These are phyloP conservation scores for Anabas testudineus DNA, from an alignment of 2,797 vertebrate genomes.

Conservation along the genomic window DNA sequence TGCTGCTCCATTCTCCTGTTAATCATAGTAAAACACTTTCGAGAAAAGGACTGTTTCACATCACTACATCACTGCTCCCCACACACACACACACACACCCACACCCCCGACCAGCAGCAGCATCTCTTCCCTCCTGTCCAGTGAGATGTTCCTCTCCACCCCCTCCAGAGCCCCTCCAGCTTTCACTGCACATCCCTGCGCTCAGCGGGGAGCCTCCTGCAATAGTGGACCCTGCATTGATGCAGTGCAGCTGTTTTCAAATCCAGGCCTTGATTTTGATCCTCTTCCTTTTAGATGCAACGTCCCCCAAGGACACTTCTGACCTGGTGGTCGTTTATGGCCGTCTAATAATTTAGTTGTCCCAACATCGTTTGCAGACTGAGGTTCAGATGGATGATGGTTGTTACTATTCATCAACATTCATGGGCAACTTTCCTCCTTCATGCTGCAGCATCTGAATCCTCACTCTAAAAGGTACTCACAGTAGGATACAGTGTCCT, in stretches of 20 bases:
- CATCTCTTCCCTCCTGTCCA: slow-evolving; percentile 40
- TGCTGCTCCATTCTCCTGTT: no score
- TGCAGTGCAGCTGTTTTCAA: slow-evolving; percentile 85
- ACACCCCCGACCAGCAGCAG: slow-evolving; percentile 12
- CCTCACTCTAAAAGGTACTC: slow-evolving; percentile 6
- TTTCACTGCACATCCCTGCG: slow-evolving; percentile 78
- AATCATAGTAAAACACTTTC: no score
- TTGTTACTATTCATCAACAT: slow-evolving; percentile 1
- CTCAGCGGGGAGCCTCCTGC: slow-evolving; percentile 76
- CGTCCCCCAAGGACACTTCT: slow-evolving; percentile 62
- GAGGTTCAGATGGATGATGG: slow-evolving; percentile 31
- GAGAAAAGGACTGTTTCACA: neutral
- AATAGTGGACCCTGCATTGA: slow-evolving; percentile 70
- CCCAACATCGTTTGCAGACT: slow-evolving; percentile 29
- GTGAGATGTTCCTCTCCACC: slow-evolving; percentile 28
- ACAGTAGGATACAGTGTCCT: neutral
- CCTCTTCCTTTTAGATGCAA: slow-evolving; percentile 62
- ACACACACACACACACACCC: neutral
- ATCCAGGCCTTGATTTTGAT: slow-evolving; percentile 84
- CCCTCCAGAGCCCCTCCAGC: slow-evolving; percentile 44
- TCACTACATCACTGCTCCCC: neutral
- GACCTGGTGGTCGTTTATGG: slow-evolving; percentile 71
- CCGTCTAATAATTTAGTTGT: slow-evolving; percentile 57
- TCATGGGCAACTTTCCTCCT: slow-evolving; percentile 4
- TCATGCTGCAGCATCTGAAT: slow-evolving; percentile 14